Base-by-base conservation (phyloP, 2,797 vertebrate genomes). In the Acanthornis magna region DNA sequence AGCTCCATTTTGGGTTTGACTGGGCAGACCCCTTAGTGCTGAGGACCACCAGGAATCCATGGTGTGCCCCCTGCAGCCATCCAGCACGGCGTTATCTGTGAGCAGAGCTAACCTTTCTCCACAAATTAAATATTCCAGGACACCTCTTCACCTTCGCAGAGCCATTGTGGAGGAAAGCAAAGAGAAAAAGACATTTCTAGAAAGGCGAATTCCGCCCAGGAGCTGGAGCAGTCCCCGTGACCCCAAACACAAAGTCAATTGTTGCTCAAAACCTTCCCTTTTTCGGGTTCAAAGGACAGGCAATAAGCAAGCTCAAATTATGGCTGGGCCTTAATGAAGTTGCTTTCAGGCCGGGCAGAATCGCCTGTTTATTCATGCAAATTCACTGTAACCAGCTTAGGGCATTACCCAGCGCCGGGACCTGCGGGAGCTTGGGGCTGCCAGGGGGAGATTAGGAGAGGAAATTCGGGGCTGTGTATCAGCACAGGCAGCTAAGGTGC, bases 351-450 rank as follows among this genome's bases (percentile, higher is more conserved):
- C 60, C 4, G 83, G 71, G 80, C 71, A 83, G 75, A 85, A 85
- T 13, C 29, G 65, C 62, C 91, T 77, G 34, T 47, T 96, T 89
- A 83, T 68, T 66, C 50, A 74, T 75, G 78, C 43, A 91, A 93
- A 93, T 92, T 89, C 87, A 21, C 72, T 26, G 11, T 57, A 63
- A 92, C 84, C 84, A 68, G 94, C 92, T 95, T 83, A 91, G 1
- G 15, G 45, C 67, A 23, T 90, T 70, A 90, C 57, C 93, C 80
- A 42, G 83, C 3, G 0, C 3, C 3, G 17, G 70, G 93, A 89
- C 57, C 55, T 10, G 40, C 1, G 67, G 92, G 92, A 89, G 58
- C 78, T 29, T 43, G 79, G 2, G 6, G 13, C 43, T 34, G 72
- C 91, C 89, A n/a, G 45, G 7, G 54, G 86, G 67, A 72, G 78